Conservation (phyloP, 2,888 invertebrate genomes). For the Aleiodes alternator region DNA sequence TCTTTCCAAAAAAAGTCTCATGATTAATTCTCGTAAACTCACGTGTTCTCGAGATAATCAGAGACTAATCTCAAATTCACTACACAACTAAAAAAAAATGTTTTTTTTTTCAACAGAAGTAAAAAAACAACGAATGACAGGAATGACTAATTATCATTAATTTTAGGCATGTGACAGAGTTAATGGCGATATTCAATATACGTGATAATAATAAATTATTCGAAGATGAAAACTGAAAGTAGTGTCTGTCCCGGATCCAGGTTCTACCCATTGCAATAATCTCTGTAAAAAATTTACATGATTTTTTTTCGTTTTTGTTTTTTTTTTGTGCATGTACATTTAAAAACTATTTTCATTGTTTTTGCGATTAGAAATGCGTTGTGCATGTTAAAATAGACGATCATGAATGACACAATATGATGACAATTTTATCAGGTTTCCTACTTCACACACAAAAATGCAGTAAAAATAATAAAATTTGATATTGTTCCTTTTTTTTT, state of each 20-base stretch:
- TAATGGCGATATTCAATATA: constrained; percentile 8
- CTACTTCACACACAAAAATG: no score
- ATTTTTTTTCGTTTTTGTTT: no score
- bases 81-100: constrained; percentile 46
- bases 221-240: constrained; percentile 32
- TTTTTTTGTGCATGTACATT: no score
- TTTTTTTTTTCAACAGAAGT: constrained; percentile 47
- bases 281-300: no score
- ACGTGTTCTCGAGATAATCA: constrained; percentile 12
- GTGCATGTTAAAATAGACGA: no score
- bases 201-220: constrained; percentile 29
- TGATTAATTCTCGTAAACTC: neutral
- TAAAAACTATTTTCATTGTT: no score
- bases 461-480: no score
- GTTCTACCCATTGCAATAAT: constrained; percentile 37
- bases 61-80: constrained; percentile 44
- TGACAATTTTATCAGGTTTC: no score
- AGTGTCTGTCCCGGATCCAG: constrained; percentile 47
- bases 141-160: constrained; percentile 9
- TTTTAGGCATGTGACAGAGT: constrained; percentile 23
- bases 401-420: no score
- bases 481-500: no score
- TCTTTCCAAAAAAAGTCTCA: neutral
- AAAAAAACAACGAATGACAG: constrained; percentile 38
- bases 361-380: no score